Evolutionary conservation across 1,140 invertebrate genomes (phyloP).

Genomic region (Heliconius congener): DNA sequence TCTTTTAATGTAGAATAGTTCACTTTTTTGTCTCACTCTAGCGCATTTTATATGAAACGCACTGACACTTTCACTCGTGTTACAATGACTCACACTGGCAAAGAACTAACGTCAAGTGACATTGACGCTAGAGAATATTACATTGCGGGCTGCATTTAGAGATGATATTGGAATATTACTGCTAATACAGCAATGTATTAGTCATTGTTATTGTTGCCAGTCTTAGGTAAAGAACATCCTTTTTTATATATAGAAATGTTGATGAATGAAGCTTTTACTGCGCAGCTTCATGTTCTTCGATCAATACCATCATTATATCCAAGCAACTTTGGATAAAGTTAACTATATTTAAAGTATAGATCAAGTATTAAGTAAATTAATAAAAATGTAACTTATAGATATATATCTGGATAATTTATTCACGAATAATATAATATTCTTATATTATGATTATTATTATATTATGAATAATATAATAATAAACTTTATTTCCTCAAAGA

Average conservation of each 20-base stretch:
- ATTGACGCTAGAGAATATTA: slow-evolving; percentile 19
- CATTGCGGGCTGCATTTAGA: slow-evolving; percentile 20
- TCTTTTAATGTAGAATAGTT: neutral
- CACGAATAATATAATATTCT: neutral
- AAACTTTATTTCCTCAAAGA: too few relatives aligned
- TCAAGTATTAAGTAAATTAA: too few relatives aligned
- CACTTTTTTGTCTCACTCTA: neutral
- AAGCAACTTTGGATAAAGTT: neutral
- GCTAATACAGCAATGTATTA: slow-evolving; percentile 29
- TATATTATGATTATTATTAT: too few relatives aligned
- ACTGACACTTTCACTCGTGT: slow-evolving; percentile 14
- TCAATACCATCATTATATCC: slow-evolving; percentile 31
- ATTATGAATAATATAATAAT: too few relatives aligned
- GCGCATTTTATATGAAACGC: neutral
- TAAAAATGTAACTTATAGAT: too few relatives aligned
- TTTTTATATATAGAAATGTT: slow-evolving; percentile 17
- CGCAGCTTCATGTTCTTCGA: slow-evolving; percentile 32
- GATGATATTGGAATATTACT: neutral
- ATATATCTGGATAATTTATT: neutral
- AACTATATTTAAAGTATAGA: too few relatives aligned
- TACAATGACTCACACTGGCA: slow-evolving; percentile 10
- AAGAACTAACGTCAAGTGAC: neutral
- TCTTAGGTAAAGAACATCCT: neutral
- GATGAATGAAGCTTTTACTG: slow-evolving; percentile 38
- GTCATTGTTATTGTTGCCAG: slow-evolving; percentile 22